phyloP scores from a whole-genome alignment of 2,113 vertebrate genomes.

The Myanophis thanlyinensis region DNA sequence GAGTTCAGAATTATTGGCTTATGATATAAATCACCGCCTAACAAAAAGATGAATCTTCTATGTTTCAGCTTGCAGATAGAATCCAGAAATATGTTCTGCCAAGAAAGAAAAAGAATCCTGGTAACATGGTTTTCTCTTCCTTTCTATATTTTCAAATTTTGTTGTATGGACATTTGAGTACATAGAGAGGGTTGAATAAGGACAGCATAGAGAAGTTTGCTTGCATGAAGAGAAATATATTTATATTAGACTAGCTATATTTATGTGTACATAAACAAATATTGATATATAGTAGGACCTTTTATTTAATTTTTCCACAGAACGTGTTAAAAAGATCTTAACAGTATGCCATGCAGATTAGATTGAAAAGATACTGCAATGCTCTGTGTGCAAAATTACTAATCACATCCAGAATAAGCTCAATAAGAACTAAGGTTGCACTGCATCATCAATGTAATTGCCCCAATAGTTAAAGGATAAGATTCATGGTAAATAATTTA shows the following conservation, averaged over 20 bases:
- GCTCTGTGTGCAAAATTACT: not conserved
- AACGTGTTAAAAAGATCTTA: not conserved
- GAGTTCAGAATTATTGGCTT: not conserved
- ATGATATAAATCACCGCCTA: not conserved
- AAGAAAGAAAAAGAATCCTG: not conserved
- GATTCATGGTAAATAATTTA: conserved; percentile 21
- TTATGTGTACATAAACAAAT: not conserved
- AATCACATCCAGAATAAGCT: not conserved
- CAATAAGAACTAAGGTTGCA: not conserved
- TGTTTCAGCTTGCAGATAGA: not conserved
- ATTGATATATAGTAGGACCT: not conserved
- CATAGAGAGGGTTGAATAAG: not conserved
- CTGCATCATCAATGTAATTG: not conserved
- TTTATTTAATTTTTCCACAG: not conserved
- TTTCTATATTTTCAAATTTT: not conserved
- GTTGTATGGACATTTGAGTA: not conserved
- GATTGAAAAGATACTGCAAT: not conserved
- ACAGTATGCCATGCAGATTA: not conserved
- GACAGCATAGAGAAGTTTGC: not conserved
- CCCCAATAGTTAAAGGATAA: conserved; percentile 24
- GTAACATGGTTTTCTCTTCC: not conserved
- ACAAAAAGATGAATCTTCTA: not conserved
- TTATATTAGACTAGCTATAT: not conserved
- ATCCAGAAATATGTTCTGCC: not conserved
- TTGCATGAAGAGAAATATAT: not conserved